phyloP scores from a whole-genome alignment of 2,797 vertebrate genomes.

The Pelodytes ibericus region DNA sequence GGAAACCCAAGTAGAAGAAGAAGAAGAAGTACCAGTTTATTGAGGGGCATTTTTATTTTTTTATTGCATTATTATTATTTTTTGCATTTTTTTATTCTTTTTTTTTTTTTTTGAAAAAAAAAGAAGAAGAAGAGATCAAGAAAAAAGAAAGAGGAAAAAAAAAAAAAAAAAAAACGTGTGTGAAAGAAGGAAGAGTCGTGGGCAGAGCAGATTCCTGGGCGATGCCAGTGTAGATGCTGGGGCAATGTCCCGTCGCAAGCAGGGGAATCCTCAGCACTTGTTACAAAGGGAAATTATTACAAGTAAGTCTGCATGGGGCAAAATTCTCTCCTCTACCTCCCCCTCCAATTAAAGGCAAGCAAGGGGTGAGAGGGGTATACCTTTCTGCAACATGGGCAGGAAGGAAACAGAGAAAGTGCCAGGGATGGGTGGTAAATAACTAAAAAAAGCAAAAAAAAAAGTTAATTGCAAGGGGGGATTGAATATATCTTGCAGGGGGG shows the following conservation, averaged over 20 bases:
- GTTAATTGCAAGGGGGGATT: background rate
- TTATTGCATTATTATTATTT: background rate
- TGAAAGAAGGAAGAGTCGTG: slow-evolving; percentile 55
- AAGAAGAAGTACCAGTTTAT: slow-evolving; percentile 24
- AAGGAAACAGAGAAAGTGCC: background rate
- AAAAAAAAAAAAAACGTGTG: slow-evolving; percentile 58
- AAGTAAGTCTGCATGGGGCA: slow-evolving; percentile 79
- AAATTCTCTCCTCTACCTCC: no score
- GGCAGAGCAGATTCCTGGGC: slow-evolving; percentile 89
- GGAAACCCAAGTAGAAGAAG: slow-evolving; percentile 69
- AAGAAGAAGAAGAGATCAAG: slow-evolving; percentile 60
- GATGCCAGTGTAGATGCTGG: slow-evolving; percentile 97
- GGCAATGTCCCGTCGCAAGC: slow-evolving; percentile 99
- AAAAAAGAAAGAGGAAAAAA: slow-evolving; percentile 65
- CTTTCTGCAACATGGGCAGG: slow-evolving; percentile 18
- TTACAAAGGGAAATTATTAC: slow-evolving; percentile 93
- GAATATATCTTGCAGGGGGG: slow-evolving; percentile 6
- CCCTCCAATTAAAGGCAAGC: slow-evolving; percentile 42
- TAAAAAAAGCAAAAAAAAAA: slow-evolving; percentile 14
- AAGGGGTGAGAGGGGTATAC: slow-evolving; percentile 46
- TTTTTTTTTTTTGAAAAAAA: slow-evolving; percentile 55
- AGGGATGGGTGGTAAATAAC: background rate
- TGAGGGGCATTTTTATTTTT: background rate
- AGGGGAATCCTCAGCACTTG: slow-evolving; percentile 99
- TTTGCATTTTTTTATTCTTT: slow-evolving; percentile 48